Percentiles rank a stretch among this genome's conserved stretches.
Evolutionary conservation across 2,888 invertebrate genomes (phyloP).

Genomic region (Cryptocheilus praepositus): DNA sequence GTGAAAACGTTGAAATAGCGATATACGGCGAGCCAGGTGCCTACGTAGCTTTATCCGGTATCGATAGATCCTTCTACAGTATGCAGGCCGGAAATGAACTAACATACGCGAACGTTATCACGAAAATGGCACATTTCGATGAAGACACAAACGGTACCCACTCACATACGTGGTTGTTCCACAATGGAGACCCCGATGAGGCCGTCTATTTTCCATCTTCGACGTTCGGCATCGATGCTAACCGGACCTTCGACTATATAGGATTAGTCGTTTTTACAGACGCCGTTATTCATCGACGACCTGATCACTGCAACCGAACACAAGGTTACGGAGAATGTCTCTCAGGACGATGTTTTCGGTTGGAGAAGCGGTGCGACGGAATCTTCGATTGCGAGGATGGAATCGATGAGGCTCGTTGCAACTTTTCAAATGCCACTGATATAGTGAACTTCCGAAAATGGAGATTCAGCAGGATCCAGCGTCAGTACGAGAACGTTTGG

Average conservation of each 20-base stretch:
- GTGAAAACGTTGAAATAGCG: slow-evolving; percentile 94
- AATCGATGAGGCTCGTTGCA: slow-evolving; percentile 89
- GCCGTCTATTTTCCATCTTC: slow-evolving; percentile 91
- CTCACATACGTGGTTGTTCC: slow-evolving; percentile 89
- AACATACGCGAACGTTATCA: slow-evolving; percentile 89
- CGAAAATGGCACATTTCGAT: slow-evolving; percentile 92
- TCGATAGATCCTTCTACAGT: slow-evolving; percentile 91
- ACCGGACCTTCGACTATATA: slow-evolving; percentile 93
- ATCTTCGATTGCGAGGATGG: slow-evolving; percentile 87
- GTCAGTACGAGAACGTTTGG: slow-evolving; percentile 97
- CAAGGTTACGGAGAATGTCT: slow-evolving; percentile 88
- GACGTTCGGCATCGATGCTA: slow-evolving; percentile 94
- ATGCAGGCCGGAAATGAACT: slow-evolving; percentile 96
- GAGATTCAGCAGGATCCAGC: slow-evolving; percentile 90
- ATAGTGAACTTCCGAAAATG: slow-evolving; percentile 85
- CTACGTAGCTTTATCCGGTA: slow-evolving; percentile 93
- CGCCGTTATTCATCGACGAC: slow-evolving; percentile 84
- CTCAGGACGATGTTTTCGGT: slow-evolving; percentile 86
- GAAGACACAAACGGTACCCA: slow-evolving; percentile 90
- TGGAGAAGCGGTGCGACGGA: slow-evolving; percentile 87
- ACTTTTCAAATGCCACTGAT: slow-evolving; percentile 81
- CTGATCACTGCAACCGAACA: slow-evolving; percentile 83
- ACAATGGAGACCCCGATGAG: slow-evolving; percentile 89
- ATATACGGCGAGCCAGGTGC: slow-evolving; percentile 96
- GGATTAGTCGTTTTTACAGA: slow-evolving; percentile 95